These are phyloP conservation scores for Pyrocephalus nanus DNA, from an alignment of 2,797 vertebrate species.

Conservation along the genomic window DNA sequence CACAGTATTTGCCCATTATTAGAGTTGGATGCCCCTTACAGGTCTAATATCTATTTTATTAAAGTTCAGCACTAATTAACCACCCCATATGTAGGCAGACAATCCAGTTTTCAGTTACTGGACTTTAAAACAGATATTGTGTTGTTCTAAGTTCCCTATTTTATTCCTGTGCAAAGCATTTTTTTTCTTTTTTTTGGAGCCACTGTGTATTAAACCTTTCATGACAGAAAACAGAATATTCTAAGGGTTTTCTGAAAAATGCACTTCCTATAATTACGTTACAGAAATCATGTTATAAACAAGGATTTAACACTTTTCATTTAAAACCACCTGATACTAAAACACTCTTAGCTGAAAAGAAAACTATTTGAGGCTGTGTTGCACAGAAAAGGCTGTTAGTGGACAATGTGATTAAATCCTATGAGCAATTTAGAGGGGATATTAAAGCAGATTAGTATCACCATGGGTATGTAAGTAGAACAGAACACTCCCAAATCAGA, in stretches of 20 bases:
- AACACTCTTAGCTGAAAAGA: not conserved
- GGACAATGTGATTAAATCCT: not conserved
- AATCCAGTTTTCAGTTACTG: not conserved
- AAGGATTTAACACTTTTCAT: not conserved
- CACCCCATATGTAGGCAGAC: not conserved
- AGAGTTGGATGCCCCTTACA: not conserved
- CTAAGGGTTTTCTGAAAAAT: not conserved
- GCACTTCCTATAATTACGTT: not conserved
- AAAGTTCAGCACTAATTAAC: not conserved
- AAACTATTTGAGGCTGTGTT: not conserved
- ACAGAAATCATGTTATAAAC: not conserved
- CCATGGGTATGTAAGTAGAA: not conserved
- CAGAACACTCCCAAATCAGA: not conserved
- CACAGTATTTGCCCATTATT: not conserved
- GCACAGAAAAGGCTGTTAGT: not conserved
- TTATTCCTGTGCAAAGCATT: not conserved
- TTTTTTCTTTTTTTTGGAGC: not conserved
- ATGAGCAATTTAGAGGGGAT: not conserved
- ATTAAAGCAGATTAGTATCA: slow-evolving; percentile 11
- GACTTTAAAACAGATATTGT: not conserved
- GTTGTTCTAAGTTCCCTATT: not conserved
- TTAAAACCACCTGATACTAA: not conserved
- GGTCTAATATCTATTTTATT: not conserved
- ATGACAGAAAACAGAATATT: not conserved
- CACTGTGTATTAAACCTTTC: not conserved